Evolutionary conservation across 2,888 invertebrate species (phyloP), one percentile per base, ranked within the genome.

Genomic region (Cantharis lateralis): DNA sequence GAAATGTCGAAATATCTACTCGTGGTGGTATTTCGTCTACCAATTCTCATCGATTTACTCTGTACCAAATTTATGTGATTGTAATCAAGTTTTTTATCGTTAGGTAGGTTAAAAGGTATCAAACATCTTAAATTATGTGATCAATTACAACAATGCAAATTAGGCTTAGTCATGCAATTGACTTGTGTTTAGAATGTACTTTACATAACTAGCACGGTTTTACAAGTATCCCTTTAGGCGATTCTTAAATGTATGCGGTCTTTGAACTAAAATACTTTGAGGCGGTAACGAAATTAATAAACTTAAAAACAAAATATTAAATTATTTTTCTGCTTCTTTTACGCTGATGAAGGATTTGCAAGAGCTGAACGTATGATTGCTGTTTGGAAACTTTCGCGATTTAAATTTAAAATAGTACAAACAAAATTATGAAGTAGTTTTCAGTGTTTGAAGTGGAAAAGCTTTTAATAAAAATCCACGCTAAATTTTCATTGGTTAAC

Each of bases 101-200:
- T 24, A 18, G 24, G 64, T 20, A 66, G 64, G 64, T 66, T 18
- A 66, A 66, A 66, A 66, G 64, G 24, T 66, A 66, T 20, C 64
- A 66, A 66, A 24, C 24, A 66, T 66, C 64, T 66, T 66, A 24
- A 66, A 66, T 66, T 66, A 66, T 66, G 64, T 13, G 79, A 79
- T 79, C 79, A 79, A 79, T 79, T 79, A 79, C 79, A 77, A 75
- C 75, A 79, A 79, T 77, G 79, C 77, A 77, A 79, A 79, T 79
- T 75, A 77, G 75, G 71, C 75, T 70, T 28, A 68, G 73, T 72
- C 77, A 75, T 77, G 77, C 77, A 77, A 75, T 75, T 79, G 75
- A 77, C 76, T 72, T 76, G 63, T 74, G 77, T 77, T 77, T 72
- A 69, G 72, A 74, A 72, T 72, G 74, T 74, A 77, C 74, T 77